Base-by-base conservation (phyloP, 2,797 vertebrate genomes). In the Discoglossus pictus region DNA sequence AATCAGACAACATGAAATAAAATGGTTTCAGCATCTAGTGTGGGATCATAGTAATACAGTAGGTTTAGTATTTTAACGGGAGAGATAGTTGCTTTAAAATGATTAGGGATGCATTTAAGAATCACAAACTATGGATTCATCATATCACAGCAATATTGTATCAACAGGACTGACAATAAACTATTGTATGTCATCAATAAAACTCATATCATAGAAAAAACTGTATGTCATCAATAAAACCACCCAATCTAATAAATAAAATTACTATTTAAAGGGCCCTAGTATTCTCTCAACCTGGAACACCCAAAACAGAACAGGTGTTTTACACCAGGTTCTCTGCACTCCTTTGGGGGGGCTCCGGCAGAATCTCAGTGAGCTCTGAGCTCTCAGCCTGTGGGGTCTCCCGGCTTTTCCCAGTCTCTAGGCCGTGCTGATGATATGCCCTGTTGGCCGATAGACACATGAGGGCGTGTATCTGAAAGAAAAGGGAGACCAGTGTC, bases 381-480 rank as follows among this genome's bases (percentile, higher is more conserved):
- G 60, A 67, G 68, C 42, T 59, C 54, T 72, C 73, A 62, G 60
- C 25, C 20, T 51, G 48, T 58, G 58, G 73, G 48, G 65, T 36
- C 50, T 48, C 50, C 48, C 24, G 63, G 34, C 56, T 63, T 52
- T 36, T 61, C 24, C 65, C 70, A 11, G 34, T 61, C 64, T 72
- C 55, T 52, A 62, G 44, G 38, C 52, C 62, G 51, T 78, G 83
- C 79, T 75, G 87, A 50, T 80, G 78, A 73, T 84, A 76, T 35
- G 83, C 73, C 74, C 80, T 84, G 75, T 79, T 84, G 73, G 82
- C 82, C 15, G 82, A 83, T 79, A 91, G 76, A 65, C 84, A 83
- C 74, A 90, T 78, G 54, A 79, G 85, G 70, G 85, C 85, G 79
- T 88, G 83, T 74, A 89, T 84, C 90, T 92, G 86, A 68, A 76